Base-by-base conservation (phyloP, 1,140 invertebrate species). In the Bombus turneri region DNA sequence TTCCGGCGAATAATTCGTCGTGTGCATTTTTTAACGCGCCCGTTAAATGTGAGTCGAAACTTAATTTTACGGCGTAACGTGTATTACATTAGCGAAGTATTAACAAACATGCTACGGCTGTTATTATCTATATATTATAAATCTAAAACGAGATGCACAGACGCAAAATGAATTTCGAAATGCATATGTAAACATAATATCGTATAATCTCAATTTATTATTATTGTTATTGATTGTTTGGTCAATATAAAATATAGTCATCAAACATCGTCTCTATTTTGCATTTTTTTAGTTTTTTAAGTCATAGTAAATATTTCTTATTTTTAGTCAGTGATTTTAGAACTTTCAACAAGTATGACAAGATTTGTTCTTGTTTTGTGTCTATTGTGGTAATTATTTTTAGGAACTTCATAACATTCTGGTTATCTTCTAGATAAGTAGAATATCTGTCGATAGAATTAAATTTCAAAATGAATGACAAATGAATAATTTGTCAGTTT, bases 371-470 rank as follows among this genome's bases (percentile, higher is more conserved):
- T 22, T 8, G 5, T 22, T 8, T 53, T 53, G 18, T 53, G 47
- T 8, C 5, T 53, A 53, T 53, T 22, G 18, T 53, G 18, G 5
- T 8, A 22, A 53, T 53, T 22, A 53, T 53, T 53, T 22, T 53
- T 8, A 22, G 6, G 28, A 62, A 62, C 28, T 62, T 62, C 12
- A 12, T n/a, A 62, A 28, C 3, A 4, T 62, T 47, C 13, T 13
- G 10, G 0, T 10, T 13, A n/a, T n/a, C 28, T 62, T 5, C 3
- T n/a, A 0, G 12, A n/a, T 62, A n/a, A 62, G 3, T 12, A 12
- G 28, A n/a, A 62, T 13, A n/a, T n/a, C 12, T n/a, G 12, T 28
- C 28, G 59, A 62, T n/a, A n/a, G 3, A 62, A 12, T n/a, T 62
- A 4, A n/a, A 62, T 62, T 62, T 62, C 0, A n/a, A 31, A 31